Evolutionary conservation across 1,140 invertebrate genomes (phyloP), one percentile per base, ranked within the genome.

Genomic region (Megalopta genalis): DNA sequence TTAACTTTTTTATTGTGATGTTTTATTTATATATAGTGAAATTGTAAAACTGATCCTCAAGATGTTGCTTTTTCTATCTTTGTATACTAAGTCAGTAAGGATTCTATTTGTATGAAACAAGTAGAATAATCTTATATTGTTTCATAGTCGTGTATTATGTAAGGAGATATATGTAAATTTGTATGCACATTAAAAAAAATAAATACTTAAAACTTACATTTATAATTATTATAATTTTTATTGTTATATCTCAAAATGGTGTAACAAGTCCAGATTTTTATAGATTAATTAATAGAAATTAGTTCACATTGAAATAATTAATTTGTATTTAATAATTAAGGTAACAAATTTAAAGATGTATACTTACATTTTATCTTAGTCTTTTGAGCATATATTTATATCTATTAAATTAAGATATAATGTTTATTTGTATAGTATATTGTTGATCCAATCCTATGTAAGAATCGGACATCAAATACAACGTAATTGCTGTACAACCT

Each of bases 401-500:
- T 52, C 25, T 32, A 59, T 70, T 68, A 87, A 68, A 57, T 70
- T 75, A 88, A 70, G 57, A 37, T 83, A 85, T 89, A 66, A 96
- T 91, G 86, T 96, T 95, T 76, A 96, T 89, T 71, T 94, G 92
- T 60, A 97, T 89, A 81, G 96, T 93, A 88, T 98, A 99, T 89
- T 99, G 98, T 89, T 99, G 98, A 93, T 99, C 99, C 14, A 99
- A 93, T 27, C 98, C 98, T 39, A 99, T 93, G 89, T 99, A 99
- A 69, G 96, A 97, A 93, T 99, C 98, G 71, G 98, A 99, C 93
- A 99, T 95, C 16, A 99, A 89, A 89, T 97, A 99, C 21, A 99
- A 87, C 0, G 96, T 97, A 82, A 98, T 95, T 65, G 96, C 95
- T 21, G 95, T 93, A 16, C 94, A 94, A 39, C 97, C 97, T 95